These are phyloP conservation scores for Xenops minutus DNA, from an alignment of 2,797 vertebrate species.

Conservation along the genomic window DNA sequence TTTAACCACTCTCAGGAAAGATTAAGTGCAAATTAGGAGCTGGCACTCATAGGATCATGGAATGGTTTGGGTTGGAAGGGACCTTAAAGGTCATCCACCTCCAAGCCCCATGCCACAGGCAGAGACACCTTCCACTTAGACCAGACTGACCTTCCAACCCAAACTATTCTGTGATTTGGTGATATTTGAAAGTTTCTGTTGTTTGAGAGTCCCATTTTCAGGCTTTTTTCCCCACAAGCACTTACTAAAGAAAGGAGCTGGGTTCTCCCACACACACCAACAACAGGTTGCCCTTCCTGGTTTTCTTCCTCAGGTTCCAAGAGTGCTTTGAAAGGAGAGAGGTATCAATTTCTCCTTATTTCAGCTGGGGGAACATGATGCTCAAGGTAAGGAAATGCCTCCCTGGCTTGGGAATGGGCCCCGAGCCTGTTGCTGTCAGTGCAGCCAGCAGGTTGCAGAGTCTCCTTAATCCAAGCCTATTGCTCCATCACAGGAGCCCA, in stretches of 20 bases:
- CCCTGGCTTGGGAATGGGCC: rapidly evolving
- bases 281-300: background rate
- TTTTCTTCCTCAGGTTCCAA: background rate
- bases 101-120: background rate
- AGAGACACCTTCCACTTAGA: background rate
- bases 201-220: background rate
- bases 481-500: background rate
- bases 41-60: rapidly evolving
- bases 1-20: background rate
- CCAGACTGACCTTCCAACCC: background rate
- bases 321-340: background rate
- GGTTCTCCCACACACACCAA: background rate
- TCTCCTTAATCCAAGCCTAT: background rate
- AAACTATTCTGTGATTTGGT: background rate
- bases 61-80: background rate
- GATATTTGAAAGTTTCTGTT: background rate
- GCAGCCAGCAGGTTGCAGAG: background rate
- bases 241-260: background rate
- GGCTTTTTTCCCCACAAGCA: background rate
- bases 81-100: background rate
- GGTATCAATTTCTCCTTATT: background rate
- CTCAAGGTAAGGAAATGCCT: background rate
- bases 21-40: background rate
- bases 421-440: rapidly evolving
- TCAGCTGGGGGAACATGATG: background rate